phyloP scores from a whole-genome alignment of 64 coral and sea anemone species.

The Montipora foliosa region DNA sequence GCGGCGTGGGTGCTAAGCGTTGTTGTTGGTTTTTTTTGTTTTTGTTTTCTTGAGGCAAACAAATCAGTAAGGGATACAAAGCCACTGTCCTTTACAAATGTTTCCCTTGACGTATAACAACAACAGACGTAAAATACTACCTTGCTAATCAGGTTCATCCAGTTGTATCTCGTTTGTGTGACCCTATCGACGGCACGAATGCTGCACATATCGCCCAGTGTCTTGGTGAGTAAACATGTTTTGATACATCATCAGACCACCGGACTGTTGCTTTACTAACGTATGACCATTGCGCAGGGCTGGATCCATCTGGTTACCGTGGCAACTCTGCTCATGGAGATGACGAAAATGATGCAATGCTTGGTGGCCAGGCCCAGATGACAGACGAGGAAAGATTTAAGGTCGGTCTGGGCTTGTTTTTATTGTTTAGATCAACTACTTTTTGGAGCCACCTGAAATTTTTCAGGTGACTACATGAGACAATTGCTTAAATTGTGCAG shows the following conservation, averaged over 20 bases:
- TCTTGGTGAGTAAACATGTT: constrained; percentile 65
- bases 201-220: constrained; percentile 94
- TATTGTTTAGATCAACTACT: too few relatives aligned
- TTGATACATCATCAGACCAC: neutral
- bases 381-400: constrained; percentile 99
- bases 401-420: constrained; percentile 23
- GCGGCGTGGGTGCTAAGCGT: too few relatives aligned
- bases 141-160: constrained; percentile 95
- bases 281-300: constrained; percentile 41
- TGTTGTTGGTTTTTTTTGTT: too few relatives aligned
- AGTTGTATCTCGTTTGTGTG: constrained; percentile 95
- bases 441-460: too few relatives aligned
- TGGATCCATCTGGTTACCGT: constrained; percentile 96
- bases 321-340: constrained; percentile 59
- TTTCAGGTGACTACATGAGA: too few relatives aligned
- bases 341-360: constrained; percentile 90
- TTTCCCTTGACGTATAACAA: constrained; percentile 56
- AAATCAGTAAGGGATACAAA: neutral
- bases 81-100: neutral
- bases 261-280: neutral
- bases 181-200: constrained; percentile 97
- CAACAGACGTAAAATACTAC: constrained; percentile 90
- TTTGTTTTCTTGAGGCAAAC: neutral
- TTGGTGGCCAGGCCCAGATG: constrained; percentile 93
- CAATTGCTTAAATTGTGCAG: too few relatives aligned